Conservation (phyloP, 2,113 vertebrate species). For the Bubalus kerabau region DNA sequence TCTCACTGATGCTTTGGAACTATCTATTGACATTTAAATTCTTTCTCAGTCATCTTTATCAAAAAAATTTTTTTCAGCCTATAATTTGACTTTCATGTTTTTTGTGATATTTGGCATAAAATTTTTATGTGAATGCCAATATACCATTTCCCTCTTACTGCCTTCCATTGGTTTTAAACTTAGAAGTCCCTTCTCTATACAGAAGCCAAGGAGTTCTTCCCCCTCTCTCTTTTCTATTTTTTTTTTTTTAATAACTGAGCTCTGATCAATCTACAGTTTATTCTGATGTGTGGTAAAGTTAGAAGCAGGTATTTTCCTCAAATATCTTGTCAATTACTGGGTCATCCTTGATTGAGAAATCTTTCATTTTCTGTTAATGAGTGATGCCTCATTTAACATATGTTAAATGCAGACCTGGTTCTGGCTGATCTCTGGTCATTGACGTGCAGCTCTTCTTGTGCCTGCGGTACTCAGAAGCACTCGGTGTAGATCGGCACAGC, state of each 20-base stretch:
- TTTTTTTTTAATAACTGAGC: neutral
- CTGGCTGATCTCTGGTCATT: accelerated
- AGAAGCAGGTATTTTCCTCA: neutral
- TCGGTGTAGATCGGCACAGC: accelerated
- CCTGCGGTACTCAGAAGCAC: accelerated
- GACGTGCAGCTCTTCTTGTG: accelerated
- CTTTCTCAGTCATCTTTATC: neutral
- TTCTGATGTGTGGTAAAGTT: neutral
- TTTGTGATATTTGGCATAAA: neutral
- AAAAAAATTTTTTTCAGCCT: neutral
- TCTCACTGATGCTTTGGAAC: neutral
- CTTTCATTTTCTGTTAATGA: neutral
- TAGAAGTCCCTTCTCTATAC: neutral
- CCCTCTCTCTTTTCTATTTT: neutral
- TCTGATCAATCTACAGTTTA: neutral
- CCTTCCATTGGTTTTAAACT: neutral
- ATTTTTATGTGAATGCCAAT: neutral
- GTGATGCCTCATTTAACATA: accelerated
- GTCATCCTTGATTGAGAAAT: neutral
- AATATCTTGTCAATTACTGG: neutral
- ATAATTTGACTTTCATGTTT: neutral
- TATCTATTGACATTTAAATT: neutral
- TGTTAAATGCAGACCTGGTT: neutral
- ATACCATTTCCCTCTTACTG: neutral
- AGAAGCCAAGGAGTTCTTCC: neutral